Evolutionary conservation across 1,140 invertebrate genomes (phyloP).

Genomic region (Macrobrachium rosenbergii): DNA sequence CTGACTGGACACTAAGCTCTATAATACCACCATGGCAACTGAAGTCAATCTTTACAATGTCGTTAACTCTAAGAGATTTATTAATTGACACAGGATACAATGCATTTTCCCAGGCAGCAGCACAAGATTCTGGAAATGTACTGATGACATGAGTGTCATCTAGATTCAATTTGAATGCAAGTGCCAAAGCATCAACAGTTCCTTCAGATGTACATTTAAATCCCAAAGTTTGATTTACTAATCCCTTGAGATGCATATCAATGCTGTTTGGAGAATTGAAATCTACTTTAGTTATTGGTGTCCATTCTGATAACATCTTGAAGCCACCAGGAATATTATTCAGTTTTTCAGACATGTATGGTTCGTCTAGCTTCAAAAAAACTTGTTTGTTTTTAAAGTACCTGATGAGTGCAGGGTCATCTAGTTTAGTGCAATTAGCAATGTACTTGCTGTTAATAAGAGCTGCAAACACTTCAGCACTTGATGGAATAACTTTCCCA

Average conservation of each 20-base stretch:
- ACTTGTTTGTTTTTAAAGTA: conserved; percentile 66
- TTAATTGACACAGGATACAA: conserved; percentile 71
- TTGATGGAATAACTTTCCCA: conserved; percentile 76
- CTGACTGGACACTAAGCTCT: background rate
- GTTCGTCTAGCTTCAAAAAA: conserved; percentile 67
- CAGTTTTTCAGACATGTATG: conserved; percentile 81
- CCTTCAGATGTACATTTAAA: conserved; percentile 72
- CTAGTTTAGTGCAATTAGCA: conserved; percentile 71
- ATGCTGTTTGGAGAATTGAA: conserved; percentile 77
- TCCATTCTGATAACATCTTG: conserved; percentile 76
- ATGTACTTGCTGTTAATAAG: conserved; percentile 73
- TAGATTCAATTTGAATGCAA: conserved; percentile 83
- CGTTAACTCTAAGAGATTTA: background rate
- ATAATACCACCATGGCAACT: conserved; percentile 33
- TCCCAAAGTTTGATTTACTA: conserved; percentile 69
- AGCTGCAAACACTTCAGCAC: conserved; percentile 77
- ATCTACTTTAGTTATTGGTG: conserved; percentile 75
- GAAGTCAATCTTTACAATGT: conserved; percentile 23
- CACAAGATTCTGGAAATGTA: conserved; percentile 69
- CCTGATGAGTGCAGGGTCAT: conserved; percentile 62
- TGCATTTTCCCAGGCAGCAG: conserved; percentile 83
- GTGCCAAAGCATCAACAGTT: conserved; percentile 76
- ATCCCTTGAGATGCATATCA: conserved; percentile 69
- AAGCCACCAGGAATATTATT: conserved; percentile 72
- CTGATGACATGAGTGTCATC: conserved; percentile 76